Percentiles rank a stretch among this genome's conserved stretches.
Conservation (phyloP, 1,140 invertebrate species). For the Mycetomoellerius zeteki region DNA sequence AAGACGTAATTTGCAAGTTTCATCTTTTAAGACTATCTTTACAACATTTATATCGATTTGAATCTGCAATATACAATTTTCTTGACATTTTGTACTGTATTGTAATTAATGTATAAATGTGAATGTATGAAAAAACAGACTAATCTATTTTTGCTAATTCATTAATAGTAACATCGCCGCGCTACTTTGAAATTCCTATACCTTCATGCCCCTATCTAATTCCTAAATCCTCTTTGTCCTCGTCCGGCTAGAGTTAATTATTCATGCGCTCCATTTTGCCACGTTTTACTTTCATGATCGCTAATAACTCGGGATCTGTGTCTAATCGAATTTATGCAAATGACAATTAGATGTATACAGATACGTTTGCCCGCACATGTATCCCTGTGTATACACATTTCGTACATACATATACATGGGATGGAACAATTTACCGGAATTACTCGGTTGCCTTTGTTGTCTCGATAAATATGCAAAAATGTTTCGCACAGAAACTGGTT, state of each 20-base stretch:
- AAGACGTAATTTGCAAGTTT: neutral
- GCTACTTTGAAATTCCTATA: slow-evolving; percentile 37
- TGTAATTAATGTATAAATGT: neutral
- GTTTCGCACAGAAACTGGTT: slow-evolving; percentile 32
- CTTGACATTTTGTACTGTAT: neutral
- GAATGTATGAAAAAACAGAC: neutral
- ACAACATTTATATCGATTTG: neutral
- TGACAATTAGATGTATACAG: slow-evolving; percentile 78
- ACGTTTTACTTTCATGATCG: slow-evolving; percentile 81
- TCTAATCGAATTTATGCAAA: slow-evolving; percentile 82
- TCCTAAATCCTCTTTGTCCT: slow-evolving; percentile 48
- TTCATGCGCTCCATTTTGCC: slow-evolving; percentile 79
- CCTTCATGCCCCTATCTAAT: slow-evolving; percentile 27
- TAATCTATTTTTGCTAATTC: neutral
- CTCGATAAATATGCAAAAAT: slow-evolving; percentile 57
- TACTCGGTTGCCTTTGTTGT: slow-evolving; percentile 53
- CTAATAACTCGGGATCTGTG: slow-evolving; percentile 78
- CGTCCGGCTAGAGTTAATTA: slow-evolving; percentile 71
- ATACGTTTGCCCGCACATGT: slow-evolving; percentile 54
- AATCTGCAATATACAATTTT: neutral
- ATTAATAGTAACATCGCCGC: slow-evolving; percentile 28
- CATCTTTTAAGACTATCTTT: neutral
- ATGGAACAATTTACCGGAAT: slow-evolving; percentile 28
- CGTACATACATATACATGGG: neutral
- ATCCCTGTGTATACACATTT: neutral